These are phyloP conservation scores for Eonycteris spelaea DNA, from an alignment of 2,113 vertebrate species.

Conservation along the genomic window DNA sequence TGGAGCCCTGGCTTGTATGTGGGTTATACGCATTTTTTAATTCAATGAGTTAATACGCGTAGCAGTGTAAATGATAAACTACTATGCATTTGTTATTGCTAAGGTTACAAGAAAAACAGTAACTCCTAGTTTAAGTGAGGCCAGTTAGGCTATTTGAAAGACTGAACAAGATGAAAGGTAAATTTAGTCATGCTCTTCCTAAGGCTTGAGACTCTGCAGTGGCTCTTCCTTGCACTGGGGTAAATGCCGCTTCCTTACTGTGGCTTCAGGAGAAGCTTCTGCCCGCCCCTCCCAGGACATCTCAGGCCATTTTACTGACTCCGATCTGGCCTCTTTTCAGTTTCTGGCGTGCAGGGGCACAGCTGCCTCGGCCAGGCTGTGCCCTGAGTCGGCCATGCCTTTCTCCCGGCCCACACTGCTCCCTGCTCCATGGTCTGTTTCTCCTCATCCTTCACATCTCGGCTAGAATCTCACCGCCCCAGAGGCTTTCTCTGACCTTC, in stretches of 20 bases:
- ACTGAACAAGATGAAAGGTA: neutral
- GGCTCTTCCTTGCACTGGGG: neutral
- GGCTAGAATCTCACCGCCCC: neutral
- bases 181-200: neutral
- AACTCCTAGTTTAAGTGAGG: neutral
- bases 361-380: neutral
- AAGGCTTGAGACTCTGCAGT: neutral
- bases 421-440: neutral
- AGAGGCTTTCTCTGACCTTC: neutral
- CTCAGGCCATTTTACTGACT: neutral
- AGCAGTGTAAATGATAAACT: neutral
- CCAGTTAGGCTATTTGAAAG: neutral
- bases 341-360: neutral
- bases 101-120: neutral
- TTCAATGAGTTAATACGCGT: neutral
- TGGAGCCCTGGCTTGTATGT: neutral
- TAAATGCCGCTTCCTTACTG: neutral
- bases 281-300: neutral
- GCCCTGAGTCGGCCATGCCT: neutral
- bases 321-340: neutral
- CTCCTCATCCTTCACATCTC: neutral
- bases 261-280: neutral
- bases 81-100: neutral
- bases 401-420: neutral
- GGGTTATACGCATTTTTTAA: neutral